Percentiles rank a stretch among this genome's conserved stretches.
These are phyloP conservation scores for Ellobium chinense DNA, from an alignment of 2,888 invertebrate species.

Conservation along the genomic window DNA sequence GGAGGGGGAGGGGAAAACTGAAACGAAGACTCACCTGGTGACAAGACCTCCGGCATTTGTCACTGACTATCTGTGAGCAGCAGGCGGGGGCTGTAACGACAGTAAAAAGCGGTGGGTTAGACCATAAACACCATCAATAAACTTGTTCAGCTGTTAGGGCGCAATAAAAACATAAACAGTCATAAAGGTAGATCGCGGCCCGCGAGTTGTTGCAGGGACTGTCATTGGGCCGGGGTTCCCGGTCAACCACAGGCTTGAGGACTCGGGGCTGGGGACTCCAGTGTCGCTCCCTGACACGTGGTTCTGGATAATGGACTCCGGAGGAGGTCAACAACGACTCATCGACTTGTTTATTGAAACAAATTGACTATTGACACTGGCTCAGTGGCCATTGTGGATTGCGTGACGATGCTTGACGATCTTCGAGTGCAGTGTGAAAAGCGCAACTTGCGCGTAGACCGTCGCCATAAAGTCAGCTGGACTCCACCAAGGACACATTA, in stretches of 20 bases:
- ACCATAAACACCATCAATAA: not conserved
- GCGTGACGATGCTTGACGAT: not conserved
- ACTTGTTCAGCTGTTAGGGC: not conserved
- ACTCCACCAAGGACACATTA: no score
- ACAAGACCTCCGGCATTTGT: conserved; percentile 42
- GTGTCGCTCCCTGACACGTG: not conserved
- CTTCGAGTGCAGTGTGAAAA: not conserved
- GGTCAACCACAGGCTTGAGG: not conserved
- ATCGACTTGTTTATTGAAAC: conserved; percentile 10
- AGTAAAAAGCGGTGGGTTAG: not conserved
- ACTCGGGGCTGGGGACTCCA: not conserved
- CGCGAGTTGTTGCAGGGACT: not conserved
- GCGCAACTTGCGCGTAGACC: not conserved
- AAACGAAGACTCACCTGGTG: conserved; percentile 29
- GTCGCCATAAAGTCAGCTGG: not conserved
- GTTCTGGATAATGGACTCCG: not conserved
- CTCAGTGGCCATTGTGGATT: no score
- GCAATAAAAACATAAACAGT: conserved; percentile 14
- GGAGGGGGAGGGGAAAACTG: not conserved
- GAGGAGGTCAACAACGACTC: not conserved
- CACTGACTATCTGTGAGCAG: conserved; percentile 30
- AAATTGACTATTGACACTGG: conserved; percentile 15
- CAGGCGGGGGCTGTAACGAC: conserved; percentile 41
- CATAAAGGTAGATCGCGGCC: no score
- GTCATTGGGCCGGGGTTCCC: not conserved